phyloP scores from a whole-genome alignment of 2,113 vertebrate species.

The Pavo muticus region DNA sequence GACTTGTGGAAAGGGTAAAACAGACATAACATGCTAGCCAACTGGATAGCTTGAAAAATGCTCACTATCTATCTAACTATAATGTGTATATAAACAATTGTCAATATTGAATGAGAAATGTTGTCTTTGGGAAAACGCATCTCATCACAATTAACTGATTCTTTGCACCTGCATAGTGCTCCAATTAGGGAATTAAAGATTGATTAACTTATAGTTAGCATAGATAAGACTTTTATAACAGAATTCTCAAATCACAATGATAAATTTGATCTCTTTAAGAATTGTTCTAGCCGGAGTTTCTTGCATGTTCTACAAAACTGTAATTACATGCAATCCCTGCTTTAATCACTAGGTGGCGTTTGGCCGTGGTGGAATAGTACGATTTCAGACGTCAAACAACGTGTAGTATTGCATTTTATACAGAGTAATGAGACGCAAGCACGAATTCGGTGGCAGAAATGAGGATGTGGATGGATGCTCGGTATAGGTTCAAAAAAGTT shows the following conservation, averaged over 20 bases:
- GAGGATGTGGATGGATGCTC: neutral
- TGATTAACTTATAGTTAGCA: neutral
- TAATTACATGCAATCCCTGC: neutral
- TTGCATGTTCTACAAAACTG: rapidly evolving
- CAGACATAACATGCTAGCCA: neutral
- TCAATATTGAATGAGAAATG: neutral
- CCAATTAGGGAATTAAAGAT: neutral
- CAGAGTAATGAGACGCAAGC: neutral
- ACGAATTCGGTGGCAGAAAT: neutral
- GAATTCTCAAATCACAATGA: neutral
- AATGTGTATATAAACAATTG: neutral
- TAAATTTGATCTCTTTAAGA: neutral
- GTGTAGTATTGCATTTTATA: neutral
- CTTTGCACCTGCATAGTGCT: neutral
- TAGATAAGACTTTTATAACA: neutral
- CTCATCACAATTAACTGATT: neutral
- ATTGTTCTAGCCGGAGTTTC: neutral
- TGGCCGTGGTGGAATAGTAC: neutral
- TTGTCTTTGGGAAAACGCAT: neutral
- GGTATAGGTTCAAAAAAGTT: neutral
- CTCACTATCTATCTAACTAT: neutral
- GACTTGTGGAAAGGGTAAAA: neutral
- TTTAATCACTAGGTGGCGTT: constrained; percentile 37
- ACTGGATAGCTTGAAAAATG: neutral
- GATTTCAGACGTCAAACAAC: neutral